Evolutionary conservation across 2,888 invertebrate genomes (phyloP).

Genomic region (Argyra leucocephala): DNA sequence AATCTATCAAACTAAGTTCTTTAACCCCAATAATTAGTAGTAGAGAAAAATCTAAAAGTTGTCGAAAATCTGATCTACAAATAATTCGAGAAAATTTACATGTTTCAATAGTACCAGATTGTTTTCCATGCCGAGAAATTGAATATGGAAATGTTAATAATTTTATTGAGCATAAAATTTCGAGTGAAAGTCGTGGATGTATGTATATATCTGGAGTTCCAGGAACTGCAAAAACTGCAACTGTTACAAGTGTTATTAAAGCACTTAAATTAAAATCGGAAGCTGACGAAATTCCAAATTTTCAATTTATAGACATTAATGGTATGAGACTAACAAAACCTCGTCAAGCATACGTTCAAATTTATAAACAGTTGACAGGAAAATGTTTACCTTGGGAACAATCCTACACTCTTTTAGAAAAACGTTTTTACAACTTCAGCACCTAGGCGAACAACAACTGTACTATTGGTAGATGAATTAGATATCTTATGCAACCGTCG

Average conservation of each 20-base stretch:
- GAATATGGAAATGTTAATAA: slow-evolving; percentile 67
- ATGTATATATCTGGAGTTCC: slow-evolving; percentile 41
- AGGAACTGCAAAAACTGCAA: slow-evolving; percentile 72
- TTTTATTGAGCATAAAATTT: slow-evolving; percentile 63
- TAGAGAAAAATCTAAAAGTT: slow-evolving; percentile 21
- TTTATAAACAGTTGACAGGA: slow-evolving; percentile 62
- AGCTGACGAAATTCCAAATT: slow-evolving; percentile 54
- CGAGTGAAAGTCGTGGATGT: slow-evolving; percentile 66
- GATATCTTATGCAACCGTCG: slow-evolving; percentile 86
- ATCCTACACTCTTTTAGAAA: slow-evolving; percentile 66
- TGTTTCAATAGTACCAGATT: slow-evolving; percentile 66
- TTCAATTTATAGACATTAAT: slow-evolving; percentile 79
- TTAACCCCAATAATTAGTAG: slow-evolving; percentile 39
- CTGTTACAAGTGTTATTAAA: slow-evolving; percentile 78
- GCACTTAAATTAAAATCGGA: slow-evolving; percentile 52
- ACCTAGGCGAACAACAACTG: slow-evolving; percentile 55
- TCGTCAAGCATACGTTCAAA: slow-evolving; percentile 78
- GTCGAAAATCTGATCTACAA: slow-evolving; percentile 42
- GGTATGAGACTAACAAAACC: slow-evolving; percentile 91
- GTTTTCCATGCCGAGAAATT: slow-evolving; percentile 68
- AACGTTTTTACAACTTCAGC: slow-evolving; percentile 64
- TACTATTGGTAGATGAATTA: slow-evolving; percentile 87
- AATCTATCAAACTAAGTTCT: slow-evolving; percentile 14
- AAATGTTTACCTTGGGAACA: slow-evolving; percentile 75
- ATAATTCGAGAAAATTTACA: slow-evolving; percentile 55